These are phyloP conservation scores for Germaria angustata DNA, from an alignment of 2,888 invertebrate genomes.

Conservation along the genomic window DNA sequence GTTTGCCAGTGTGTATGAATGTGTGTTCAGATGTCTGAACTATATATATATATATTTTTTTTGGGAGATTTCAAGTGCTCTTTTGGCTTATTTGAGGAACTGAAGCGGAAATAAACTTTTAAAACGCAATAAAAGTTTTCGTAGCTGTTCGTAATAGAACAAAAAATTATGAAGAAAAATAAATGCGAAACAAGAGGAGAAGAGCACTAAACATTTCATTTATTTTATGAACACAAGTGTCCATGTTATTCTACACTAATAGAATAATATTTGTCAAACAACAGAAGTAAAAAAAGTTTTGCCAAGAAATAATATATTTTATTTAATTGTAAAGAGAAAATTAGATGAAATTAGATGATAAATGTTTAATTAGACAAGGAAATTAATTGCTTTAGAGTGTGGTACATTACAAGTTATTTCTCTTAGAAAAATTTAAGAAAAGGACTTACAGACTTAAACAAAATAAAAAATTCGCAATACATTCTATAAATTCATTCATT, in stretches of 20 bases:
- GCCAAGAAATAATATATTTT: too few species aligned
- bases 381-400: too few species aligned
- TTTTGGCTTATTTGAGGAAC: constrained; percentile 66
- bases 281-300: background rate
- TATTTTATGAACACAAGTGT: constrained; percentile 60
- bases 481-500: too few species aligned
- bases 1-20: background rate
- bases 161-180: constrained; percentile 9
- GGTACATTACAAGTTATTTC: too few species aligned
- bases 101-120: constrained; percentile 68
- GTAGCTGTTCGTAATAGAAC: constrained; percentile 38
- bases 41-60: constrained; percentile 26
- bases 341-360: too few species aligned
- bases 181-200: constrained; percentile 2
- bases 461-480: too few species aligned
- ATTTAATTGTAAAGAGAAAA: too few species aligned
- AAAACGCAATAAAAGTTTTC: constrained; percentile 66
- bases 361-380: too few species aligned
- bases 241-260: constrained; percentile 54
- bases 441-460: too few species aligned
- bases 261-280: constrained; percentile 47
- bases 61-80: constrained; percentile 58
- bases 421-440: too few species aligned
- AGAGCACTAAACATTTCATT: constrained; percentile 42
- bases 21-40: constrained; percentile 24